phyloP scores from a whole-genome alignment of 2,888 invertebrate genomes.

The Automeris io region DNA sequence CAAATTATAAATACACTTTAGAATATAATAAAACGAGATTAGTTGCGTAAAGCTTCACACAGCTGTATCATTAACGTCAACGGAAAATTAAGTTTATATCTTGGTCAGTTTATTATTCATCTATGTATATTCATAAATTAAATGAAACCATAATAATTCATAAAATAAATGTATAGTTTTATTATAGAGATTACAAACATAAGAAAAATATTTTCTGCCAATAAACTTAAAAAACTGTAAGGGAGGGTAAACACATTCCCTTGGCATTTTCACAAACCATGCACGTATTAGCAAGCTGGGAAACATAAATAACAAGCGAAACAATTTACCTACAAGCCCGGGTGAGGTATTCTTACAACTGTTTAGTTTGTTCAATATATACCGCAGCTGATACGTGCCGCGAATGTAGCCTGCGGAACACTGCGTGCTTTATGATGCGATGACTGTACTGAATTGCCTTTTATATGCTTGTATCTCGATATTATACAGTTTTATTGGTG shows the following conservation, averaged over 20 bases:
- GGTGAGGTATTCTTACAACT: conserved; percentile 71
- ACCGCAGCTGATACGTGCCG: conserved; percentile 55
- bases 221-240: conserved; percentile 30
- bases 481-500: conserved; percentile 41
- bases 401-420: conserved; percentile 38
- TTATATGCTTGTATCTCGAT: conserved; percentile 36
- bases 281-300: conserved; percentile 69
- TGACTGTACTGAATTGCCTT: conserved; percentile 50
- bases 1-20: too few species aligned
- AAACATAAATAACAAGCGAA: conserved; percentile 70
- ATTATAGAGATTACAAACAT: not conserved
- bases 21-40: too few species aligned
- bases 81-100: too few species aligned
- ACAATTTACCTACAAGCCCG: conserved; percentile 68
- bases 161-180: too few species aligned
- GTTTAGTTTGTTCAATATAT: conserved; percentile 72
- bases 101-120: too few species aligned
- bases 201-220: conserved; percentile 11
- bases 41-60: too few species aligned
- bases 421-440: conserved; percentile 48
- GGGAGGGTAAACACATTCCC: conserved; percentile 29
- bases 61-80: too few species aligned
- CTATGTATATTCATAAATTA: too few species aligned
- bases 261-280: conserved; percentile 40
- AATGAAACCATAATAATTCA: too few species aligned